phyloP scores from a whole-genome alignment of 2,888 invertebrate species.

The Scelioninae gen. 1 region DNA sequence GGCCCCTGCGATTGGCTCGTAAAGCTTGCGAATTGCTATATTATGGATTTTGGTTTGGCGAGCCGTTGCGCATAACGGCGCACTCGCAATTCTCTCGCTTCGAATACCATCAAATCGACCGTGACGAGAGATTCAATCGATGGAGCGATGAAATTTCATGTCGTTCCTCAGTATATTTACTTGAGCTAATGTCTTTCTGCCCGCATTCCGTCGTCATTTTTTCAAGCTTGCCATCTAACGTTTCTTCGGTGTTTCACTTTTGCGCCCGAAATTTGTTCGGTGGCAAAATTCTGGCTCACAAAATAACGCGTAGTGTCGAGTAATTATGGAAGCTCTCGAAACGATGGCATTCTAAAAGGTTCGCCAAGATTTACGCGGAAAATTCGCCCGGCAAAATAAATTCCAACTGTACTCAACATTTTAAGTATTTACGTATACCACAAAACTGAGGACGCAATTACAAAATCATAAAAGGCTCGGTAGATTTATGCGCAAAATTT shows the following conservation, averaged over 20 bases:
- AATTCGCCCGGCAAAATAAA: no score
- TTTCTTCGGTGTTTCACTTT: constrained; percentile 2
- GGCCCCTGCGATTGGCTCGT: constrained; percentile 72
- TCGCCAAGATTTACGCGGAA: no score
- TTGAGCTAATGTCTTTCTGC: constrained; percentile 52
- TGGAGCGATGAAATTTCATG: constrained; percentile 68
- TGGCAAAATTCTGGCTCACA: not conserved
- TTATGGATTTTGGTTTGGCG: constrained; percentile 76
- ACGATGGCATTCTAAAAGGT: no score
- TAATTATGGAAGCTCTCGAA: no score
- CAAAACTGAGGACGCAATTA: no score
- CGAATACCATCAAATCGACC: constrained; percentile 68
- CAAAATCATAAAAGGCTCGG: no score
- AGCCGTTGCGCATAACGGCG: constrained; percentile 71
- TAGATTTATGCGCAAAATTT: no score
- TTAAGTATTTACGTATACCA: no score
- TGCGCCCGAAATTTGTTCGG: not conserved
- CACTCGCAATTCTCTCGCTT: constrained; percentile 70
- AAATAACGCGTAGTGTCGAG: no score
- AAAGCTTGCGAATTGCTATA: constrained; percentile 73
- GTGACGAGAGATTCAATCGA: constrained; percentile 70
- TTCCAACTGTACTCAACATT: no score
- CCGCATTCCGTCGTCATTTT: constrained; percentile 32
- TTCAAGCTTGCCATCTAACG: not conserved
- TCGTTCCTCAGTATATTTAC: constrained; percentile 62